phyloP scores from a whole-genome alignment of 1,140 invertebrate species.

The Mizuhopecten yessoensis region DNA sequence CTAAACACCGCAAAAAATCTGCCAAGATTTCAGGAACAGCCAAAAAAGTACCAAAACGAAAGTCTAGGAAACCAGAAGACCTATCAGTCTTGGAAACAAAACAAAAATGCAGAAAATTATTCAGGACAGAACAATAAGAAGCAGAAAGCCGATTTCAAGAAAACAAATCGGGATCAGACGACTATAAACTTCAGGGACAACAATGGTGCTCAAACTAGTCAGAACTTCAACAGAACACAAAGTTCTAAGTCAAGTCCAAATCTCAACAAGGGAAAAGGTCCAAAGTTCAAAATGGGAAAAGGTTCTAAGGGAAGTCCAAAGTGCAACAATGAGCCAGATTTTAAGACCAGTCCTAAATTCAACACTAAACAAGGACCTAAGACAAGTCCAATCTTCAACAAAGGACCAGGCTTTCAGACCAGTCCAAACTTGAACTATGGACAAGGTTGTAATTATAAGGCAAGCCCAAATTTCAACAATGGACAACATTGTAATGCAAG shows the following conservation, averaged over 20 bases:
- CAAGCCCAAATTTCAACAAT: background rate
- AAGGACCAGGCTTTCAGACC: background rate
- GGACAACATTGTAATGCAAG: background rate
- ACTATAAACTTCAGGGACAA: too few relatives aligned
- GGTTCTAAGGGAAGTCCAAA: background rate
- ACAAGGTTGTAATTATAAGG: background rate
- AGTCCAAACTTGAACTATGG: background rate
- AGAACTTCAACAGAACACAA: too few relatives aligned
- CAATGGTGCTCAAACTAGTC: background rate
- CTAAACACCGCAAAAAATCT: background rate
- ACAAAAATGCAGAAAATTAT: too few relatives aligned
- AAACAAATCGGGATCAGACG: background rate
- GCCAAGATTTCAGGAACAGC: too few relatives aligned
- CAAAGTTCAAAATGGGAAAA: background rate
- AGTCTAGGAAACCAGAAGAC: too few relatives aligned
- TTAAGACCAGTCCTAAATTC: background rate
- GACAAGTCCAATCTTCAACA: background rate
- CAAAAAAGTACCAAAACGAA: too few relatives aligned
- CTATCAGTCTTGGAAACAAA: too few relatives aligned
- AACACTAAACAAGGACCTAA: background rate
- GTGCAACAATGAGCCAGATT: background rate
- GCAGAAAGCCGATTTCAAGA: background rate
- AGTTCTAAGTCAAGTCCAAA: background rate
- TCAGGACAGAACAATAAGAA: too few relatives aligned
- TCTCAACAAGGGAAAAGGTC: background rate